Evolutionary conservation across 2,888 invertebrate species (phyloP), one percentile per base, ranked within the genome.

Genomic region (Apamea sordens): DNA sequence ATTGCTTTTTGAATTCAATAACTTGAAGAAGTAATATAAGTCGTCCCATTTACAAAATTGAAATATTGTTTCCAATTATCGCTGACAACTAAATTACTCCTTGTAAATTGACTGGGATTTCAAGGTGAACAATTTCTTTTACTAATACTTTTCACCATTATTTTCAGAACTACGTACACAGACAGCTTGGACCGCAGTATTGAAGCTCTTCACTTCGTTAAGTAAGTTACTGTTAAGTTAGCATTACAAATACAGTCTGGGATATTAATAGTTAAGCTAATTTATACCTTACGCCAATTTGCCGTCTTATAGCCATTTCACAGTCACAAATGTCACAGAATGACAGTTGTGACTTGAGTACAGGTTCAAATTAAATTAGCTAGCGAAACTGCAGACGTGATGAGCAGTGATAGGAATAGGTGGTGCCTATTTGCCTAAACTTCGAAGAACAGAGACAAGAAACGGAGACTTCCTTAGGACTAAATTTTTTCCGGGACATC

Each of bases 161-260:
- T n/a, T 85, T 85, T 75, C 85, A 85, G 85, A 87, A 59, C 24
- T 84, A 28, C 63, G n/a, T 13, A 15, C 68, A 41, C 44, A 28
- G 87, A 32, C 80, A n/a, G 24, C 74, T 80, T 50, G 77, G 85
- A 15, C 80, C 85, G 11, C 65, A 87, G 44, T 84, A 85, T 10
- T 84, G 85, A 85, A 73, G 56, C 13, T 80, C 21, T 32, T 77
- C 21, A 56, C 21, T 15, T 72, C 7, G 8, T 72, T 80, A 72
- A 15, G 87, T 87, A 75, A 87, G 80, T 84, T 85, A 64, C 11
- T 86, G 0, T 75, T 84, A 86, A 84, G 71, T 75, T 72, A 64
- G 24, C 18, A 36, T 24, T 72, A 24, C 32, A 36, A n/a, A 36
- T 53, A 59, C 15, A 67, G 67, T n/a, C 71, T 4, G 11, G n/a